Evolutionary conservation across 2,797 vertebrate genomes (phyloP).

Genomic region (Chaetophractus vellerosus): DNA sequence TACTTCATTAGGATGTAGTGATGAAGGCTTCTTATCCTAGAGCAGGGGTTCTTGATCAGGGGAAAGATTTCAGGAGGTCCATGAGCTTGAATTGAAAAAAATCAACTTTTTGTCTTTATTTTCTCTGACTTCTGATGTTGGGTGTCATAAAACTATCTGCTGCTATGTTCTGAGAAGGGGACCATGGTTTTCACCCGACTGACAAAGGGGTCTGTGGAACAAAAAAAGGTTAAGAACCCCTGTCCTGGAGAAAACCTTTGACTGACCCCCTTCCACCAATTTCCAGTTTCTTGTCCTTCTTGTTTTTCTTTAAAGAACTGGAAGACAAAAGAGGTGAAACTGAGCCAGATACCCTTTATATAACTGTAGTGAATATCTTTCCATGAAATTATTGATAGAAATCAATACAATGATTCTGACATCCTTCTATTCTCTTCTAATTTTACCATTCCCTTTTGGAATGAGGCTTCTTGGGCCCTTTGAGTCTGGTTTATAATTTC

Average conservation of each 20-base stretch:
- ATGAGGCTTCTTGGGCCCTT: background rate
- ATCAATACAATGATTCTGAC: slow-evolving; percentile 66
- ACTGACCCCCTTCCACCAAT: slow-evolving; percentile 46
- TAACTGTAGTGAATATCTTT: slow-evolving; percentile 47
- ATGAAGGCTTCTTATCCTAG: slow-evolving; percentile 57
- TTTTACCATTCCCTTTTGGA: background rate
- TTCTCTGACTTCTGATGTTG: no score
- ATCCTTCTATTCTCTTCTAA: slow-evolving; percentile 52
- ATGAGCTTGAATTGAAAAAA: no score
- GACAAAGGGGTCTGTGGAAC: no score
- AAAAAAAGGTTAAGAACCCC: no score
- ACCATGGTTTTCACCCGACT: no score
- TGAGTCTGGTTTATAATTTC: slow-evolving; percentile 39
- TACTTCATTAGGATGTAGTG: slow-evolving; percentile 59
- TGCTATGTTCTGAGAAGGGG: no score
- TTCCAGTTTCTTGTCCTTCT: slow-evolving; percentile 59
- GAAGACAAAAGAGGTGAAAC: slow-evolving; percentile 71
- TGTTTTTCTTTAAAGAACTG: background rate
- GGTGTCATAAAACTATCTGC: no score
- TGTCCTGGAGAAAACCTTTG: slow-evolving; percentile 50
- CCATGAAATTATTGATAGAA: slow-evolving; percentile 43
- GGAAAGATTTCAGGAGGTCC: no score
- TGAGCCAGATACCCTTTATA: slow-evolving; percentile 46
- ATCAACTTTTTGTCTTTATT: no score
- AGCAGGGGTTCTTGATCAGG: background rate